Conservation (phyloP, 2,797 vertebrate species). For the Pterois miles region DNA sequence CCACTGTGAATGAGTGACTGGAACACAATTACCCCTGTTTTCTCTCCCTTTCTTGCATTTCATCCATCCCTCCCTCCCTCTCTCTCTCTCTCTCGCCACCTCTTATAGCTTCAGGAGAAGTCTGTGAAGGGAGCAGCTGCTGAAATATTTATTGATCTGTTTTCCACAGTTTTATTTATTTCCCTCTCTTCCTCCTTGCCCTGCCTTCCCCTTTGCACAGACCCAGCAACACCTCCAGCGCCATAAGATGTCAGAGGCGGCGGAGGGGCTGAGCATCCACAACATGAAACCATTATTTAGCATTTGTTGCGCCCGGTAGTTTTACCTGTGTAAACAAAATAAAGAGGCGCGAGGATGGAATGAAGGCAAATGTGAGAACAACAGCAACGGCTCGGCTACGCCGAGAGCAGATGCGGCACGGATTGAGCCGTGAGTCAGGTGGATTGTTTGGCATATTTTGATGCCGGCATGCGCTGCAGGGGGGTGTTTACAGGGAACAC, state of each 20-base stretch:
- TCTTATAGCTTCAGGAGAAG: slow-evolving; percentile 76
- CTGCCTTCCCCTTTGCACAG: slow-evolving; percentile 42
- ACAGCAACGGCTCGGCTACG: slow-evolving; percentile 5
- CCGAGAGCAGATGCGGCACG: slow-evolving; percentile 23
- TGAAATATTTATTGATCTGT: slow-evolving; percentile 90
- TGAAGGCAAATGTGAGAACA: slow-evolving; percentile 43
- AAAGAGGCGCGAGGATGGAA: slow-evolving; percentile 32
- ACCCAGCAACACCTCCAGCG: slow-evolving; percentile 67
- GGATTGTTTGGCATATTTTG: slow-evolving; percentile 36
- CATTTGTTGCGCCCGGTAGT: slow-evolving; percentile 66
- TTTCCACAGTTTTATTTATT: slow-evolving; percentile 84
- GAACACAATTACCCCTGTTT: slow-evolving; percentile 75
- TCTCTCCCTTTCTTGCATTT: slow-evolving; percentile 45
- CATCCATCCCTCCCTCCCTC: slow-evolving; percentile 40
- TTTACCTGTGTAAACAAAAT: slow-evolving; percentile 76
- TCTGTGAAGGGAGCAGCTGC: slow-evolving; percentile 80
- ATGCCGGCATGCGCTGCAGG: slow-evolving; percentile 26
- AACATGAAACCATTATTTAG: slow-evolving; percentile 70
- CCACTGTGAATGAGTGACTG: slow-evolving; percentile 67
- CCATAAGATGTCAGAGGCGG: slow-evolving; percentile 62
- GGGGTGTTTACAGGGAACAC: slow-evolving; percentile 60
- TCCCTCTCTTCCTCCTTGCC: slow-evolving; percentile 61
- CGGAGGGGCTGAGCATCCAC: slow-evolving; percentile 63
- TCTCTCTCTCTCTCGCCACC: slow-evolving; percentile 48
- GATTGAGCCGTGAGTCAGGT: slow-evolving; percentile 52